phyloP scores from a whole-genome alignment of 2,797 vertebrate species.

The Acipenser oxyrinchus region DNA sequence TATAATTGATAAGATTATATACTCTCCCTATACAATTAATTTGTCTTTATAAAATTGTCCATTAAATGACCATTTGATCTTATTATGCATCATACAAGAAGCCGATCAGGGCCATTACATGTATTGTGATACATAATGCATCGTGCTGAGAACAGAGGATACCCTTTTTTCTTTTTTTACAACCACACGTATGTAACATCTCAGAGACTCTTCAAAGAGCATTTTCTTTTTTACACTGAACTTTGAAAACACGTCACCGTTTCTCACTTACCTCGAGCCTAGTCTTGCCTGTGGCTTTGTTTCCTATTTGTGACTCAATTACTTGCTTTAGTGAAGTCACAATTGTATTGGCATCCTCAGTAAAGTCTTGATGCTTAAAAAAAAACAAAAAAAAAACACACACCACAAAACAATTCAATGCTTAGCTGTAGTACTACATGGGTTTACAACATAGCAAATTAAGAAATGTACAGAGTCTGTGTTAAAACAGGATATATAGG shows the following conservation, averaged over 20 bases:
- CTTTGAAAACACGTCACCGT: conserved; percentile 16
- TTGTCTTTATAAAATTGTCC: neutral
- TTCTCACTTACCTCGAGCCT: conserved; percentile 57
- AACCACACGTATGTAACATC: too few species aligned
- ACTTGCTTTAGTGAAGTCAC: conserved; percentile 35
- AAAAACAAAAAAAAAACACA: neutral
- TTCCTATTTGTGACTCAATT: conserved; percentile 28
- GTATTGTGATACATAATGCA: too few species aligned
- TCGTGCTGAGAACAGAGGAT: too few species aligned
- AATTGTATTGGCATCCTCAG: conserved; percentile 42
- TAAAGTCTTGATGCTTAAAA: conserved; percentile 61
- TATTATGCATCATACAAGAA: too few species aligned
- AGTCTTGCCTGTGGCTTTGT: conserved; percentile 28
- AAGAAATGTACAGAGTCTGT: too few species aligned
- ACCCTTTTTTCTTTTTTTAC: too few species aligned
- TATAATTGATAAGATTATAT: too few species aligned
- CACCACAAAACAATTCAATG: neutral
- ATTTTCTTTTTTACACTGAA: too few species aligned
- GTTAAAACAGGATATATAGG: neutral
- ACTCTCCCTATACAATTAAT: too few species aligned
- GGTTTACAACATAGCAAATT: too few species aligned
- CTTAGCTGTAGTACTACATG: neutral
- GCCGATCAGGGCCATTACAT: too few species aligned
- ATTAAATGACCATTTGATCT: conserved; percentile 10
- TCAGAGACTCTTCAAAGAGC: too few species aligned